Percentiles rank a stretch among this genome's conserved stretches.
These are phyloP conservation scores for Loriculus beryllinus DNA, from an alignment of 2,797 vertebrate genomes.

Conservation along the genomic window DNA sequence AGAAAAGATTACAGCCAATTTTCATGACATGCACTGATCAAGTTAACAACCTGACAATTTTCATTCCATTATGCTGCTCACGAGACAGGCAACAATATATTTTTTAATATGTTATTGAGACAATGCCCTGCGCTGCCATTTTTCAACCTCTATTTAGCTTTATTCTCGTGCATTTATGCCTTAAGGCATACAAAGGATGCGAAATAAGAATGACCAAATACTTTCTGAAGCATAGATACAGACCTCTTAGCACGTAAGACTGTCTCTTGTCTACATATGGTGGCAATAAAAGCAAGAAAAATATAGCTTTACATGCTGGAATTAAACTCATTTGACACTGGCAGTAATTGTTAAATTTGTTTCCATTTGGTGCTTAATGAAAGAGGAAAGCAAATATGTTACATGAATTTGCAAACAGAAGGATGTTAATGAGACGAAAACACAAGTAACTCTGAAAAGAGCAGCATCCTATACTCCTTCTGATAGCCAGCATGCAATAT, in stretches of 20 bases:
- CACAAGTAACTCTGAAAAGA: neutral
- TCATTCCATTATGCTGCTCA: neutral
- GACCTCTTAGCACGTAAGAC: neutral
- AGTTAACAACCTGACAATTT: neutral
- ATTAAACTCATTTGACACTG: neutral
- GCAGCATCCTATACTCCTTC: neutral
- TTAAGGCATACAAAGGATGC: neutral
- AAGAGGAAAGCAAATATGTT: conserved; percentile 33
- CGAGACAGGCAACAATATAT: accelerated
- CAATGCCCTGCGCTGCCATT: neutral
- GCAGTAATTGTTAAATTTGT: neutral
- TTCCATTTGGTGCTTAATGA: conserved; percentile 43
- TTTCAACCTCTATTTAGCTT: neutral
- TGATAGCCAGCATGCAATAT: neutral
- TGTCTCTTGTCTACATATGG: neutral
- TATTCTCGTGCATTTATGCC: neutral
- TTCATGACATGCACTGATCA: neutral
- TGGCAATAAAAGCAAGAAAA: neutral
- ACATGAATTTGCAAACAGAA: conserved; percentile 14
- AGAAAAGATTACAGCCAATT: neutral
- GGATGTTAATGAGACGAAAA: conserved; percentile 2
- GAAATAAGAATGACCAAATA: neutral
- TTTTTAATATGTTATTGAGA: neutral
- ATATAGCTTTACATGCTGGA: neutral
- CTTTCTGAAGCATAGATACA: neutral